Conservation (phyloP, 2,113 vertebrate species). For the Perca flavescens region DNA sequence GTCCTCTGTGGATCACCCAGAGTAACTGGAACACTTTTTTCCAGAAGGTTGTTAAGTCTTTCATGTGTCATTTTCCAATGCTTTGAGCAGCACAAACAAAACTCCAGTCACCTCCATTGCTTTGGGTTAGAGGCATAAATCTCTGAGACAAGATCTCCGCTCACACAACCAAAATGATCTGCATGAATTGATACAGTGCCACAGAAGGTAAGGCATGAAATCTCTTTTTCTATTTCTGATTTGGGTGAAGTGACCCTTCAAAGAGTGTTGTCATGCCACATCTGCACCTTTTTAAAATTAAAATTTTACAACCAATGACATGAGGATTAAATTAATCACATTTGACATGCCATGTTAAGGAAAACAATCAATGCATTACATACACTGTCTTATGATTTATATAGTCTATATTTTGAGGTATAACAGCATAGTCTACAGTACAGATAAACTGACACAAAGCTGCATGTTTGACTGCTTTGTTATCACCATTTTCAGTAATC, state of each 20-base stretch:
- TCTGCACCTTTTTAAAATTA: not conserved
- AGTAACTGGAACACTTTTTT: not conserved
- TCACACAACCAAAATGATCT: conserved; percentile 23
- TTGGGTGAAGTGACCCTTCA: conserved; percentile 30
- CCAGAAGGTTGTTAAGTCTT: conserved; percentile 24
- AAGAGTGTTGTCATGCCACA: conserved; percentile 8
- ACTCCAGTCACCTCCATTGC: conserved; percentile 12
- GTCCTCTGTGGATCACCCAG: conserved; percentile 25
- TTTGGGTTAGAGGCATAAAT: conserved; percentile 40
- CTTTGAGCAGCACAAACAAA: conserved; percentile 44
- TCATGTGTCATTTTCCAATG: conserved; percentile 35
- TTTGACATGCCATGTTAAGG: not conserved
- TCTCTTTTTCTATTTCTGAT: not conserved
- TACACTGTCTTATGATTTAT: not conserved
- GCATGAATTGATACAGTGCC: not conserved
- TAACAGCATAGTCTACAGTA: not conserved
- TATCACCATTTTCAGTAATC: conserved; percentile 6
- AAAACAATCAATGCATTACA: not conserved
- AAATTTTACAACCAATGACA: not conserved
- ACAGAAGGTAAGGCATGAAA: not conserved
- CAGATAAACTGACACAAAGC: conserved; percentile 31
- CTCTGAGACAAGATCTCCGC: conserved; percentile 1
- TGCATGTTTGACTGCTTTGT: conserved; percentile 12
- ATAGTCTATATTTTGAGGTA: not conserved
- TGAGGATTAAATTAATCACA: not conserved